A percentile compares a stretch with the other conserved stretches of the same genome.
Evolutionary conservation across 2,888 invertebrate genomes (phyloP).

Genomic region (Ichneumoninae sp.): DNA sequence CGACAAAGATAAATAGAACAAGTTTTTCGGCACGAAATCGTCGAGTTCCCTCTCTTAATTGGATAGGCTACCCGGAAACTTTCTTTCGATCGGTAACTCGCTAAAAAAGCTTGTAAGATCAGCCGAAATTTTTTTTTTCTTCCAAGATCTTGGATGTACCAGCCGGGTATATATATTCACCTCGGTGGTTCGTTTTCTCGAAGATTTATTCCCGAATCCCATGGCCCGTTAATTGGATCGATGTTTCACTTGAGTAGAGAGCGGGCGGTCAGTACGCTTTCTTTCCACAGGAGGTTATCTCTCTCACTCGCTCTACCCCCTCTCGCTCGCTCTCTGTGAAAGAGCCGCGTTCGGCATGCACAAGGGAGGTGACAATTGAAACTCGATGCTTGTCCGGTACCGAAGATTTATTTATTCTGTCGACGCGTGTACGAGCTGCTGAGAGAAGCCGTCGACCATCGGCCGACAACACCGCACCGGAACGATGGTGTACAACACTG

Average conservation of each 20-base stretch:
- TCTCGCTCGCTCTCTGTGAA: constrained; percentile 10
- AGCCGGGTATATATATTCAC: background rate
- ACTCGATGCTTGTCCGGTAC: constrained; percentile 66
- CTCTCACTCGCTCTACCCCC: no score
- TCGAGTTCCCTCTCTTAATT: background rate
- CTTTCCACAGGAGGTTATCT: constrained; percentile 41
- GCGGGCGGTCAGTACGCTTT: constrained; percentile 66
- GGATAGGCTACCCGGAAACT: background rate
- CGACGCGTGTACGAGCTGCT: constrained; percentile 27
- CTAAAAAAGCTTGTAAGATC: background rate
- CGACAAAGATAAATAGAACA: background rate
- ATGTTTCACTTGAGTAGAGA: constrained; percentile 65
- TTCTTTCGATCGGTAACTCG: constrained; percentile 7
- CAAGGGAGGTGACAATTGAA: constrained; percentile 71
- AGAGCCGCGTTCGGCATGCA: constrained; percentile 19
- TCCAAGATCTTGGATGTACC: constrained; percentile 6
- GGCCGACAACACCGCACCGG: constrained; percentile 4
- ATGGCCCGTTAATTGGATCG: constrained; percentile 75
- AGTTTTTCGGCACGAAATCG: background rate
- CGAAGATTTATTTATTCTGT: constrained; percentile 62
- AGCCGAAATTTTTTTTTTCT: background rate
- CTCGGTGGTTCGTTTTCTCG: constrained; percentile 59
- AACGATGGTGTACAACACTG: constrained; percentile 16
- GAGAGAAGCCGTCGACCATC: constrained; percentile 54
- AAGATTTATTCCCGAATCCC: constrained; percentile 75